Percentiles rank a stretch among this genome's conserved stretches.
Evolutionary conservation across 2,888 invertebrate genomes (phyloP).

Genomic region (Microchrysa polita): DNA sequence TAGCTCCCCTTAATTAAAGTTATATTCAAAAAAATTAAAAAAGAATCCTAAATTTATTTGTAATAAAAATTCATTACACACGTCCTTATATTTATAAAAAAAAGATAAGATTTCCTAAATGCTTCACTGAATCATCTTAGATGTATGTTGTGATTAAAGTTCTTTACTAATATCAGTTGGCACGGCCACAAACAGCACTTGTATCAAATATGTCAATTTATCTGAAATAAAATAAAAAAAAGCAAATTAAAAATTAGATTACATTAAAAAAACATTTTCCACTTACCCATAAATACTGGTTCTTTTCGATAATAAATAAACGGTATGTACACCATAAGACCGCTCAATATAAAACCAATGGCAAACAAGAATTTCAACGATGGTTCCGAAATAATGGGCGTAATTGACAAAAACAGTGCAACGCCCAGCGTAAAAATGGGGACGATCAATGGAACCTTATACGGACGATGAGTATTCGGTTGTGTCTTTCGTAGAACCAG

Average conservation of each 20-base stretch:
- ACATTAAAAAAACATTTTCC: slow-evolving; percentile 8
- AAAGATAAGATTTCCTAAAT: neutral
- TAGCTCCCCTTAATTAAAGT: too few species aligned
- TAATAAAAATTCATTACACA: slow-evolving; percentile 16
- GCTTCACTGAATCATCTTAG: neutral
- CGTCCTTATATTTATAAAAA: slow-evolving; percentile 2
- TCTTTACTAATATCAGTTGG: slow-evolving; percentile 59
- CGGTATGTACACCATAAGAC: slow-evolving; percentile 76
- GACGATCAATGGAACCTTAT: slow-evolving; percentile 76
- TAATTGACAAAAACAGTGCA: slow-evolving; percentile 76
- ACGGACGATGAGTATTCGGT: slow-evolving; percentile 74
- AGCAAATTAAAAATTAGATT: slow-evolving; percentile 34
- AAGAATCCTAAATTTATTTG: neutral
- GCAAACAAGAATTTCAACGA: slow-evolving; percentile 81
- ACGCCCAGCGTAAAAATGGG: slow-evolving; percentile 77
- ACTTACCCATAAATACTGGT: slow-evolving; percentile 72
- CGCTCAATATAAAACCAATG: slow-evolving; percentile 74
- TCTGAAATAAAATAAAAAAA: slow-evolving; percentile 66
- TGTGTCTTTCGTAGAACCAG: slow-evolving; percentile 77
- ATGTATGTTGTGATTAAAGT: slow-evolving; percentile 29
- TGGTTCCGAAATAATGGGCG: slow-evolving; percentile 80
- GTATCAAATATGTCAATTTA: slow-evolving; percentile 72
- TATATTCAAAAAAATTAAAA: too few species aligned
- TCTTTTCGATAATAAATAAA: slow-evolving; percentile 77
- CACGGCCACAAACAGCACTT: slow-evolving; percentile 75